A percentile compares a stretch with the other conserved stretches of the same genome.
phyloP scores from a whole-genome alignment of 2,888 invertebrate species.

The Mythimna ferrago region DNA sequence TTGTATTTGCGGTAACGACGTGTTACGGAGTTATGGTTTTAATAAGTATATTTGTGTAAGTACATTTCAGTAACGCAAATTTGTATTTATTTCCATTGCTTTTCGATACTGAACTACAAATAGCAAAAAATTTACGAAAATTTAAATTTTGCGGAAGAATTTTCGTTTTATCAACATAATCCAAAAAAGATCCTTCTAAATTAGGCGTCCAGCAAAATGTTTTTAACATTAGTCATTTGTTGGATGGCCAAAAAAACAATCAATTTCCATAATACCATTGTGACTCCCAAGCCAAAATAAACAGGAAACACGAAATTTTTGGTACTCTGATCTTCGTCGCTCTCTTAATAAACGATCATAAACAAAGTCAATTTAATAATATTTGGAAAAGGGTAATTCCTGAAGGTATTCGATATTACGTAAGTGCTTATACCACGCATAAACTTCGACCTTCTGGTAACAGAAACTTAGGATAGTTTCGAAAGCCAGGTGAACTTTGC shows the following conservation, averaged over 20 bases:
- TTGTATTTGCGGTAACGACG: too few relatives aligned
- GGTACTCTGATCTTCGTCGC: background rate
- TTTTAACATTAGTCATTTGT: too few relatives aligned
- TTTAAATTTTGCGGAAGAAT: too few relatives aligned
- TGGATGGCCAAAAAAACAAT: background rate
- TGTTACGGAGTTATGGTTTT: too few relatives aligned
- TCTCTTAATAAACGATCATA: slow-evolving; percentile 30
- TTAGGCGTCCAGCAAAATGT: background rate
- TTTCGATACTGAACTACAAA: too few relatives aligned
- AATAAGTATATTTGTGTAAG: too few relatives aligned
- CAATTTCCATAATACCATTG: slow-evolving; percentile 4
- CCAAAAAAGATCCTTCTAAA: slow-evolving; percentile 5
- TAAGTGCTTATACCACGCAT: slow-evolving; percentile 21
- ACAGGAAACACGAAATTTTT: slow-evolving; percentile 11
- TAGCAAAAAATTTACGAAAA: too few relatives aligned
- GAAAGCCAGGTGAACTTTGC: slow-evolving; percentile 29
- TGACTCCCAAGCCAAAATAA: slow-evolving; percentile 22
- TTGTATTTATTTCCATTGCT: too few relatives aligned
- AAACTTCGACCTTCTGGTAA: slow-evolving; percentile 36
- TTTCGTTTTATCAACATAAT: background rate
- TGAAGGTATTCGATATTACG: slow-evolving; percentile 40
- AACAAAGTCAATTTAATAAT: slow-evolving; percentile 42
- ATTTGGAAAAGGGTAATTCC: slow-evolving; percentile 42
- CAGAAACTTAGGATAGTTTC: slow-evolving; percentile 36
- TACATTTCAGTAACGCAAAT: too few relatives aligned